These are phyloP conservation scores for Fukomys damarensis DNA, from an alignment of 2,113 vertebrate genomes.

Conservation along the genomic window DNA sequence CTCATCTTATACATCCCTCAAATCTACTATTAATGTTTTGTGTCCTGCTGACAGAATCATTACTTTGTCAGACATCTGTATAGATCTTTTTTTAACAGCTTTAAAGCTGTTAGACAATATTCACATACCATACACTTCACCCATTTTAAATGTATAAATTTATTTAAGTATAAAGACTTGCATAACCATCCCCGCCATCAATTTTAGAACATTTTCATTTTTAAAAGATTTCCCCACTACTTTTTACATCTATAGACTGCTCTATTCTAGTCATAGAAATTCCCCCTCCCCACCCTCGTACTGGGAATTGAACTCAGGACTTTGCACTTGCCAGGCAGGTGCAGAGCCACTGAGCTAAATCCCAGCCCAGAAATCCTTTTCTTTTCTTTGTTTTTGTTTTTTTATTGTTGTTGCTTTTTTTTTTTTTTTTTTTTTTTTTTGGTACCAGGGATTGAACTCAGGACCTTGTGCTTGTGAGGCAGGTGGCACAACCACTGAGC, in stretches of 20 bases:
- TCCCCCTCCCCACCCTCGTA: too few relatives aligned
- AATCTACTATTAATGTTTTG: slow-evolving; percentile 20
- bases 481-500: too few relatives aligned
- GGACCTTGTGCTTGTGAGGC: too few relatives aligned
- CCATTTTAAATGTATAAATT: slow-evolving; percentile 17
- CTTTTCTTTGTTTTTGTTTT: too few relatives aligned
- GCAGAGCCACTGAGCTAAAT: too few relatives aligned
- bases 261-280: neutral
- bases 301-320: too few relatives aligned
- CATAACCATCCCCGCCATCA: neutral
- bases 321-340: too few relatives aligned
- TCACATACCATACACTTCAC: neutral
- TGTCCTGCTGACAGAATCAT: slow-evolving; percentile 15
- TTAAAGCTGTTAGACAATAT: neutral
- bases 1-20: slow-evolving; percentile 9
- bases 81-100: slow-evolving; percentile 33
- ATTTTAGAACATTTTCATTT: slow-evolving; percentile 15
- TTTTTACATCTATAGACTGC: neutral
- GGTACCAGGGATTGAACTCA: too few relatives aligned
- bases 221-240: neutral
- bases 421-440: neutral
- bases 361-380: too few relatives aligned
- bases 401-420: too few relatives aligned
- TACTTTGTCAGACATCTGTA: neutral
- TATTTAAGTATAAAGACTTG: neutral